Evolutionary conservation across 2,888 invertebrate species (phyloP), one percentile per base, ranked within the genome.

Genomic region (Erebia palarica): DNA sequence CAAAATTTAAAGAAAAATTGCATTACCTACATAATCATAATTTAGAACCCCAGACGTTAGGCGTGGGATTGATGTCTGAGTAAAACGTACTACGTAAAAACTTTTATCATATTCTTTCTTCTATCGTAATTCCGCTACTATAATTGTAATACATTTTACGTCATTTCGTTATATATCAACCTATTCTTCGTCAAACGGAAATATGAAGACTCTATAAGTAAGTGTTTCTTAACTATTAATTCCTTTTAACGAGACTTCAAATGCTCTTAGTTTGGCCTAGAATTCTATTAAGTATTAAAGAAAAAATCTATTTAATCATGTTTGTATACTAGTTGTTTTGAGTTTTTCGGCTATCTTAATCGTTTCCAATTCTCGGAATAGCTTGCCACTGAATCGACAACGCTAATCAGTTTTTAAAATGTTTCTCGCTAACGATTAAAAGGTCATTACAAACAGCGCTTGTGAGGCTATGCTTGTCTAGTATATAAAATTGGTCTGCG

Each of bases 361-460:
- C 79, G 83, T 80, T 76, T 74, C 76, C 80, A 78, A 77, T 88
- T 88, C 87, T 83, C 73, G 77, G 87, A 85, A 86, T 78, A 47
- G 71, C 70, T 61, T 70, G 81, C 65, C 66, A 65, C 65, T 65
- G 67, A 65, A 82, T 81, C 82, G 79, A 86, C 84, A 84, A 82
- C 74, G 75, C 71, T 74, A 76, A 77, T 76, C 72, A 75, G 70
- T 71, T 76, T 75, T 58, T 65, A 70, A 73, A 75, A 71, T 71
- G 68, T 66, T 75, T 70, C 73, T 57, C 36, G 69, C 68, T 68
- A 68, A 65, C 65, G 63, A 68, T 68, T 71, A 75, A 75, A 73
- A 70, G 57, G 55, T 74, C 71, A 71, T 74, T 74, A 69, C 61
- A 57, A 63, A 68, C 55, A 58, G 58, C 51, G 71, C 67, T 21